Conservation (phyloP, 1,140 invertebrate species). For the Belonocnema kinseyi region DNA sequence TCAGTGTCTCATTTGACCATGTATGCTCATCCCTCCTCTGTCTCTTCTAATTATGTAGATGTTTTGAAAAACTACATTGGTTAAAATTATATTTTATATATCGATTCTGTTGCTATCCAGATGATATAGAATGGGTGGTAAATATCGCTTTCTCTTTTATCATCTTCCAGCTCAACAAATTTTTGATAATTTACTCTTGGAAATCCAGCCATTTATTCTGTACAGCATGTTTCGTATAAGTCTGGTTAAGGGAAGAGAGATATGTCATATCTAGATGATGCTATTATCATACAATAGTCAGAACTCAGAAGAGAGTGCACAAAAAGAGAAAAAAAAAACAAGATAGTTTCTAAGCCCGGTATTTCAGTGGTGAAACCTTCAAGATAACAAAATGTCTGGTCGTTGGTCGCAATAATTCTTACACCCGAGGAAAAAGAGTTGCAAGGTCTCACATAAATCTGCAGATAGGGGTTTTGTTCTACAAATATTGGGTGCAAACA, state of each 20-base stretch:
- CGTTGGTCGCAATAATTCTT: conserved; percentile 6
- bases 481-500: neutral
- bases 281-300: conserved; percentile 6
- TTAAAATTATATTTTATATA: conserved; percentile 47
- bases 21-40: too few species aligned
- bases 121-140: conserved; percentile 15
- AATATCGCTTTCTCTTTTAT: conserved; percentile 56
- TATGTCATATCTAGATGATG: conserved; percentile 11
- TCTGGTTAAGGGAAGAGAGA: neutral
- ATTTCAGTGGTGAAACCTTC: neutral
- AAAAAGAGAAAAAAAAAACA: neutral
- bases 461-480: neutral
- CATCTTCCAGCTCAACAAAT: conserved; percentile 50
- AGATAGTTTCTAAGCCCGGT: neutral
- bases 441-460: neutral
- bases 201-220: conserved; percentile 19
- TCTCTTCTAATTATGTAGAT: neutral
- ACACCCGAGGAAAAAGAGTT: neutral
- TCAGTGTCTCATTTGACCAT: too few species aligned
- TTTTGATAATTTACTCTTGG: conserved; percentile 18
- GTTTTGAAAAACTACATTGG: conserved; percentile 39
- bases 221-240: conserved; percentile 6
- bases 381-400: conserved; percentile 17
- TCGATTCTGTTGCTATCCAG: conserved; percentile 52
- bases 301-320: neutral